Conservation (phyloP, 2,113 vertebrate species). For the Thamnaconus septentrionalis region DNA sequence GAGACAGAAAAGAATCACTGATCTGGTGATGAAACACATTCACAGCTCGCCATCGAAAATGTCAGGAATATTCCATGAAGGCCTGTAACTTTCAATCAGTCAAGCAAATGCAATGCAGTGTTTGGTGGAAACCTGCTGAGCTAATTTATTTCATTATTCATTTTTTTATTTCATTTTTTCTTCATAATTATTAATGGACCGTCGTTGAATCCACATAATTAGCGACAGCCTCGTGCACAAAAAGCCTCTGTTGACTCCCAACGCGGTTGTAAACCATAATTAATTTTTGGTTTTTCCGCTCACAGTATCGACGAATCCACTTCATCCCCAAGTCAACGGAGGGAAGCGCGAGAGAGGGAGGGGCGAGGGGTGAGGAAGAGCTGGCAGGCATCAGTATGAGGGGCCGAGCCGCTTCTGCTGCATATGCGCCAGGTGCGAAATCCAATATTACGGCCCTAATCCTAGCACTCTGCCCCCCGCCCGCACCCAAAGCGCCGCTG, state of each 20-base stretch:
- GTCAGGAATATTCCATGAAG: too few relatives aligned
- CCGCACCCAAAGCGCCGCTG: slow-evolving; percentile 52
- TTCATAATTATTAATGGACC: too few relatives aligned
- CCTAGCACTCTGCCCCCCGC: slow-evolving; percentile 41
- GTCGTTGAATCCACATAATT: slow-evolving; percentile 1
- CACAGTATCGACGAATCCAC: too few relatives aligned
- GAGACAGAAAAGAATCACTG: neutral
- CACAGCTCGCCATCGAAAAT: too few relatives aligned
- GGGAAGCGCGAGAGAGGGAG: too few relatives aligned
- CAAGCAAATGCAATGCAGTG: neutral
- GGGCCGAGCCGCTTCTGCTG: slow-evolving; percentile 15
- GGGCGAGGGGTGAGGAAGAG: neutral
- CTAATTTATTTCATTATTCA: neutral
- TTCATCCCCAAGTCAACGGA: slow-evolving; percentile 24
- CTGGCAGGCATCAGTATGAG: slow-evolving; percentile 34
- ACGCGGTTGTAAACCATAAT: slow-evolving; percentile 10
- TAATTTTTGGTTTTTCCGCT: too few relatives aligned
- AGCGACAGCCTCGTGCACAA: slow-evolving; percentile 1
- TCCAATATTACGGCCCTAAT: slow-evolving; percentile 56
- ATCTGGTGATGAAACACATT: neutral
- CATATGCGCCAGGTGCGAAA: slow-evolving; percentile 29
- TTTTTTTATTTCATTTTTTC: too few relatives aligned
- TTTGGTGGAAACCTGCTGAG: neutral
- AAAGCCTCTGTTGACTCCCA: slow-evolving; percentile 24
- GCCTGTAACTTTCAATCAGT: too few relatives aligned